A percentile compares a stretch with the other conserved stretches of the same genome.
Evolutionary conservation across 1,140 invertebrate species (phyloP).

Genomic region (Orchestia grillus): DNA sequence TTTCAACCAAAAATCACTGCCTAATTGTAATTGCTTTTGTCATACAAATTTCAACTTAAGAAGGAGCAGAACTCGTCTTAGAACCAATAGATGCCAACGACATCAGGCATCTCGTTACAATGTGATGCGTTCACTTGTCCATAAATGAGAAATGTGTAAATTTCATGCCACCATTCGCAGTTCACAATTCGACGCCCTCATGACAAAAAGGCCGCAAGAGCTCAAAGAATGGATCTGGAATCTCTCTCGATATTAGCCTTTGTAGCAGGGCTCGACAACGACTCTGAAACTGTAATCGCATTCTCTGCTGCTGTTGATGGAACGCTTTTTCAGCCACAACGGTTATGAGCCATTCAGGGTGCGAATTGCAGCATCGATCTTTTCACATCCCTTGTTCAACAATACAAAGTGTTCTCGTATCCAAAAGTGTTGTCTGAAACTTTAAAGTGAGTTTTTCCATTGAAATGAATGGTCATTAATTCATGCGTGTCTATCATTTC

Average conservation of each 20-base stretch:
- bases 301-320: background rate
- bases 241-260: background rate
- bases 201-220: background rate
- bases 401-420: background rate
- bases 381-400: background rate
- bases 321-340: background rate
- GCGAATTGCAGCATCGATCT: background rate
- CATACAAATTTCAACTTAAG: background rate
- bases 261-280: background rate
- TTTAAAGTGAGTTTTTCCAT: background rate
- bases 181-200: background rate
- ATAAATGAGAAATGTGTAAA: background rate
- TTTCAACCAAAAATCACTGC: background rate
- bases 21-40: background rate
- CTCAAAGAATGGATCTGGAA: background rate
- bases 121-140: background rate
- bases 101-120: no score
- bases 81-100: no score
- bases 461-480: background rate
- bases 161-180: background rate
- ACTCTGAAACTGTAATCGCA: background rate
- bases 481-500: background rate
- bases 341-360: background rate
- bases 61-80: background rate
- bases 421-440: background rate